Evolutionary conservation across 1,140 invertebrate species (phyloP), one percentile per base, ranked within the genome.

Genomic region (Conopomorpha cramerella): DNA sequence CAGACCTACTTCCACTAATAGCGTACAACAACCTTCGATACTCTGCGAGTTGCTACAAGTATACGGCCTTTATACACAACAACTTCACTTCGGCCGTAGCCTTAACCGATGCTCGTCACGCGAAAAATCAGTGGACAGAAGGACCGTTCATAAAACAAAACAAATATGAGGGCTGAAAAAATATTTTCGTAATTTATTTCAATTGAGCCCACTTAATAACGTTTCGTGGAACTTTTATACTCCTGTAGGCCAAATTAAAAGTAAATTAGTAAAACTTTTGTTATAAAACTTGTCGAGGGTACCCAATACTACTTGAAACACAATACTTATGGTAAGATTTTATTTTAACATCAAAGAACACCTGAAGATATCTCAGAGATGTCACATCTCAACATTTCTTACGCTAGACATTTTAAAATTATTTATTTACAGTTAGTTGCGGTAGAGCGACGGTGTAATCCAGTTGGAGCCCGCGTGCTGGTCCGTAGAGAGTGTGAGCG

Each of bases 381-480:
- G 46, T 57, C 52, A 36, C 55, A 64, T 73, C 67, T 38, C 65
- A 70, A 70, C 64, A 61, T 58, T 58, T 49, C 56, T 56, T 56
- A 55, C 55, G 45, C 43, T 51, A 48, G 43, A 45, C 42, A 27
- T 43, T 49, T 48, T 51, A 55, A 13, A 19, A 19, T 50, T 63
- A 62, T 62, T 56, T 58, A 64, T 61, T 34, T 39, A 44, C 55
- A 45, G 30, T 65, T 67, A 74, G 40, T 70, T 74, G 46, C 65
- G 66, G 45, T 74, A 74, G 15, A 74, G 43, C 51, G 66, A 51
- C 34, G 59, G 70, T 37, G 74, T 74, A 12, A 79, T 48, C 58
- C 79, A 72, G 14, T 81, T 65, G 39, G 80, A 74, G 39, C 73
- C 68, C 19, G 73, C n/a, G n/a, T n/a, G n/a, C n/a, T n/a, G 64